These are phyloP conservation scores for Macrostomum lignano DNA, from an alignment of 1,140 invertebrate genomes.

Conservation along the genomic window DNA sequence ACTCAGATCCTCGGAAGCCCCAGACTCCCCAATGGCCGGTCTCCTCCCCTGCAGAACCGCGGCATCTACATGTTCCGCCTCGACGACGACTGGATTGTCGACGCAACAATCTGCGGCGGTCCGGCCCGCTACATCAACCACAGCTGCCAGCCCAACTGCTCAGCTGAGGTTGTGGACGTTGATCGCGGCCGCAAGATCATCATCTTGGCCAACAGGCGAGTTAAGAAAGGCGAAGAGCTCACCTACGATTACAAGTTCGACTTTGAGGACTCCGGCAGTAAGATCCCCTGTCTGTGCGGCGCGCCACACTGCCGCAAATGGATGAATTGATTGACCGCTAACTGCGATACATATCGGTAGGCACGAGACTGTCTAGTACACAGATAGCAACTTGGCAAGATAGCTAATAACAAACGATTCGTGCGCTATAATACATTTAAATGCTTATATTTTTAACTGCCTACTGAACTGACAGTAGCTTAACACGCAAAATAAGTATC, in stretches of 20 bases:
- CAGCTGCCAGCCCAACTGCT: conserved; percentile 94
- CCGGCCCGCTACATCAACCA: conserved; percentile 82
- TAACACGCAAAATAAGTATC: too few species aligned
- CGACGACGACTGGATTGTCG: conserved; percentile 79
- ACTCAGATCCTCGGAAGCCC: too few species aligned
- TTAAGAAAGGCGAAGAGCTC: conserved; percentile 80
- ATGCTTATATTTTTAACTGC: too few species aligned
- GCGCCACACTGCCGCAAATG: conserved; percentile 91
- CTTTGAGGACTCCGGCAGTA: conserved; percentile 61
- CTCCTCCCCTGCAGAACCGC: too few species aligned
- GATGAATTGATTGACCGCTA: conserved; percentile 36
- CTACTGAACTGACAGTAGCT: too few species aligned
- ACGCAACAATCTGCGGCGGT: conserved; percentile 83
- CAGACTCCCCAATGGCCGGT: too few species aligned
- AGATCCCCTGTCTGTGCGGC: conserved; percentile 91
- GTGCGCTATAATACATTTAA: too few species aligned
- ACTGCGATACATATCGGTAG: too few species aligned
- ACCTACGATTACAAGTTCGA: conserved; percentile 99
- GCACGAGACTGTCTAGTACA: too few species aligned
- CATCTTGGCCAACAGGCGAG: conserved; percentile 80
- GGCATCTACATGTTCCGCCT: conserved; percentile 99
- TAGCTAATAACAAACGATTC: too few species aligned
- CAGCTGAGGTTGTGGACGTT: conserved; percentile 83
- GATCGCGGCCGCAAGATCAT: conserved; percentile 74
- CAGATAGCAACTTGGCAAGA: too few species aligned